Evolutionary conservation across 2,888 invertebrate genomes (phyloP).

Genomic region (Polyommatus iphigenia): DNA sequence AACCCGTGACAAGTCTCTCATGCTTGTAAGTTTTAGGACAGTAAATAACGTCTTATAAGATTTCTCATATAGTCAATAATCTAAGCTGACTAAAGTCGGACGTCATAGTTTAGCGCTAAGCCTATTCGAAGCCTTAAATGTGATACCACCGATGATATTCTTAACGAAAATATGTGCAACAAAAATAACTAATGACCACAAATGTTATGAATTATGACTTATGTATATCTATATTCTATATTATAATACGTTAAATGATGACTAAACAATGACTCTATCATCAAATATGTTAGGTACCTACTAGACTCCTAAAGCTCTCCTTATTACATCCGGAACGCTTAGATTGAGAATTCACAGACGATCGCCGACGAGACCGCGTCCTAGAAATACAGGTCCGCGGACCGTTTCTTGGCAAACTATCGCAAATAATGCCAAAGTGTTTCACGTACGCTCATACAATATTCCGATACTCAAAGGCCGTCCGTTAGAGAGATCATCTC

Average conservation of each 20-base stretch:
- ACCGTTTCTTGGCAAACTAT: conserved; percentile 53
- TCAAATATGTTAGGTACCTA: not conserved
- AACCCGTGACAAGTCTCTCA: not conserved
- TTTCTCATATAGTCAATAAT: not conserved
- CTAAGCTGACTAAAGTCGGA: too few relatives aligned
- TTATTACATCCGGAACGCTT: not conserved
- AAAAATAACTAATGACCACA: not conserved
- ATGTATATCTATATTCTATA: not conserved
- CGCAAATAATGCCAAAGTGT: conserved; percentile 54
- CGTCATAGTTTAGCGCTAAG: too few relatives aligned
- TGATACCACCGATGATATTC: not conserved
- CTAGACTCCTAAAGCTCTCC: not conserved
- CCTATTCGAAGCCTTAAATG: not conserved
- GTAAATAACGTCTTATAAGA: too few relatives aligned
- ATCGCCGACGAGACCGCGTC: conserved; percentile 22
- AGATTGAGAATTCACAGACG: conserved; percentile 23
- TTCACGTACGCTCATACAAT: conserved; percentile 60
- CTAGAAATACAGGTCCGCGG: conserved; percentile 43
- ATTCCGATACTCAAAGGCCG: conserved; percentile 59
- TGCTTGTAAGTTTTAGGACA: not conserved
- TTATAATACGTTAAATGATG: too few relatives aligned
- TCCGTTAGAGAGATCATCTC: conserved; percentile 62
- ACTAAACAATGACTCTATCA: not conserved
- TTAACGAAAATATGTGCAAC: not conserved
- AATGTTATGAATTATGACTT: not conserved